phyloP scores from a whole-genome alignment of 2,888 invertebrate genomes.

The Drosophila bunnanda region DNA sequence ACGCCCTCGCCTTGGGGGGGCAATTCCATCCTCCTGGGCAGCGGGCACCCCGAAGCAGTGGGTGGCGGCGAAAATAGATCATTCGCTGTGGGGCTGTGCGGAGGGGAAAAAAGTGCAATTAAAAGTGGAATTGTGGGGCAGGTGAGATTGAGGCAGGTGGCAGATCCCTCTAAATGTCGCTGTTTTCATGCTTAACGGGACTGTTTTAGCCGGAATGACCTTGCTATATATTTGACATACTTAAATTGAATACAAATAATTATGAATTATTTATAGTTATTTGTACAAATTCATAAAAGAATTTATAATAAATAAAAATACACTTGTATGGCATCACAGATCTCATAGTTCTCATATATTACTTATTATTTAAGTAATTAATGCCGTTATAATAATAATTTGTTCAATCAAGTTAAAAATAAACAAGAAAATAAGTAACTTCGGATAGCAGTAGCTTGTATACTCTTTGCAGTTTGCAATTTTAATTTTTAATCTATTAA shows the following conservation, averaged over 20 bases:
- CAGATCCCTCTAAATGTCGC: background rate
- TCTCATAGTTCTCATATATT: background rate
- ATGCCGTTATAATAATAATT: too few species aligned
- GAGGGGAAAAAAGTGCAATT: background rate
- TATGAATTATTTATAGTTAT: background rate
- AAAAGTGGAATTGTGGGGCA: background rate
- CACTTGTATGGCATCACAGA: too few species aligned
- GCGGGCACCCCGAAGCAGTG: background rate
- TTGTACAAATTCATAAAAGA: background rate
- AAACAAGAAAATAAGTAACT: too few species aligned
- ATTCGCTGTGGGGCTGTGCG: background rate
- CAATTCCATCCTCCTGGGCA: background rate
- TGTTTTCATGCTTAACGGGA: background rate
- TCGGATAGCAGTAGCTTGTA: too few species aligned
- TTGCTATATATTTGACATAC: background rate
- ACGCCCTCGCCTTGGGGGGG: constrained; percentile 1
- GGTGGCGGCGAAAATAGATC: background rate
- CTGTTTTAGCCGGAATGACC: background rate
- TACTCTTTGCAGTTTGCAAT: too few species aligned
- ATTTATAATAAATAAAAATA: background rate
- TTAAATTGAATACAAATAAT: background rate
- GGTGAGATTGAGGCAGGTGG: background rate
- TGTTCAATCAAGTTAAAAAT: too few species aligned
- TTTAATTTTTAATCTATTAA: too few species aligned
- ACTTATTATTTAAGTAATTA: too few species aligned